A percentile compares a stretch with the other conserved stretches of the same genome.
phyloP scores from a whole-genome alignment of 1,140 invertebrate genomes.

The Ostrea denselamellosa region DNA sequence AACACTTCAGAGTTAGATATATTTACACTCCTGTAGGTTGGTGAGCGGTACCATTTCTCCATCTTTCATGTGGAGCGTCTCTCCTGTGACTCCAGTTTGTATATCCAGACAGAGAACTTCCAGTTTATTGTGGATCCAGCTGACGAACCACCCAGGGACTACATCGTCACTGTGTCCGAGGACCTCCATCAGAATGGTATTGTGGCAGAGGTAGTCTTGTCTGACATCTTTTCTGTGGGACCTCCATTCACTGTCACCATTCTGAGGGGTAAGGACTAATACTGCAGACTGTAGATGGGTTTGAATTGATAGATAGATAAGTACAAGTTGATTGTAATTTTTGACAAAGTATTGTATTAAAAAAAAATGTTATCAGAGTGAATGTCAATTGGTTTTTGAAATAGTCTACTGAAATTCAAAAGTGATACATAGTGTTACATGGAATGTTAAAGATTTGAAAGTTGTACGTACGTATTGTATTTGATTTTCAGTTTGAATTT shows the following conservation, averaged over 20 bases:
- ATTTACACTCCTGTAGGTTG: constrained; percentile 52
- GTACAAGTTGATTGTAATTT: no score
- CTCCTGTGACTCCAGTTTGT: constrained; percentile 58
- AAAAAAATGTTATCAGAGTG: no score
- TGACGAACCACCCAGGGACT: constrained; percentile 59
- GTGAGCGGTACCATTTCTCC: constrained; percentile 62
- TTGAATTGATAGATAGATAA: no score
- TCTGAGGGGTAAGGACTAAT: constrained; percentile 52
- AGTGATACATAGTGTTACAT: neutral
- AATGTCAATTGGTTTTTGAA: no score
- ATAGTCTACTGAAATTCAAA: no score
- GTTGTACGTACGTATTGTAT: neutral
- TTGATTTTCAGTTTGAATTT: neutral
- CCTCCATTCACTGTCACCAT: constrained; percentile 58
- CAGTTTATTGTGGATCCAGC: constrained; percentile 53
- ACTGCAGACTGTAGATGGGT: neutral
- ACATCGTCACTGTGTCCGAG: constrained; percentile 54
- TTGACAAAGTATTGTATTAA: no score
- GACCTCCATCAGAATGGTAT: constrained; percentile 63
- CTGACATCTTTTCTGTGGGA: constrained; percentile 61
- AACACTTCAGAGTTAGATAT: neutral
- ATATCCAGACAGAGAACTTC: constrained; percentile 57
- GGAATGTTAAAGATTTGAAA: neutral
- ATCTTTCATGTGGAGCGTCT: constrained; percentile 64
- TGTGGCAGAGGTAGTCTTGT: constrained; percentile 50